Conservation (phyloP, 1,140 invertebrate species). For the Calosoma granatense region DNA sequence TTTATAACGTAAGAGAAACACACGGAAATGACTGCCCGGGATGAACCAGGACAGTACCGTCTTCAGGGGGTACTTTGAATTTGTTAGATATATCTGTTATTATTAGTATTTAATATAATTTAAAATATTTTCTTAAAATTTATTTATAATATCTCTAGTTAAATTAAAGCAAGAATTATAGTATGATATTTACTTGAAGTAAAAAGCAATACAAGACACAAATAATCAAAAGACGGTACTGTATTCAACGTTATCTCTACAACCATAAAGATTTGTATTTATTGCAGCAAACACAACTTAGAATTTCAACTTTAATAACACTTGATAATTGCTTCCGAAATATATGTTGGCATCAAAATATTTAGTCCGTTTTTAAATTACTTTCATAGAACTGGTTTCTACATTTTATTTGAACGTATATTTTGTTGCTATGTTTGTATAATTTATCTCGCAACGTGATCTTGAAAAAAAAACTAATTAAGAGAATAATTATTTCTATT, state of each 20-base stretch:
- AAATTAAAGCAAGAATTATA: no score
- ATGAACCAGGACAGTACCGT: no score
- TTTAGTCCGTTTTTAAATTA: not conserved
- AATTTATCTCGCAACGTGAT: not conserved
- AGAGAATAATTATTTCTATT: not conserved
- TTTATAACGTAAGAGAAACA: no score
- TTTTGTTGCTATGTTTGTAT: not conserved
- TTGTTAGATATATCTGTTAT: no score
- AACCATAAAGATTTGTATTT: not conserved
- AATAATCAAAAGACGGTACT: no score
- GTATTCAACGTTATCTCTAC: no score
- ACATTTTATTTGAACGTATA: not conserved
- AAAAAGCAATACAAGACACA: no score
- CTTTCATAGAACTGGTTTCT: not conserved
- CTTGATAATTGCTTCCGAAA: not conserved
- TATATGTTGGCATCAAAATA: not conserved
- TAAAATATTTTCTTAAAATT: not conserved
- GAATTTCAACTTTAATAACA: not conserved
- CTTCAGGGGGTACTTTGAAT: no score
- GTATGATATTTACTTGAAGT: no score
- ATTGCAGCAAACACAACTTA: no score
- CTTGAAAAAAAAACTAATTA: not conserved
- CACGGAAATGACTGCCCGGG: constrained; percentile 7
- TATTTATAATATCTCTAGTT: no score
- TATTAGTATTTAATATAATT: no score